Evolutionary conservation across 1,140 invertebrate species (phyloP), one percentile per base, ranked within the genome.

Genomic region (Ruditapes philippinarum): DNA sequence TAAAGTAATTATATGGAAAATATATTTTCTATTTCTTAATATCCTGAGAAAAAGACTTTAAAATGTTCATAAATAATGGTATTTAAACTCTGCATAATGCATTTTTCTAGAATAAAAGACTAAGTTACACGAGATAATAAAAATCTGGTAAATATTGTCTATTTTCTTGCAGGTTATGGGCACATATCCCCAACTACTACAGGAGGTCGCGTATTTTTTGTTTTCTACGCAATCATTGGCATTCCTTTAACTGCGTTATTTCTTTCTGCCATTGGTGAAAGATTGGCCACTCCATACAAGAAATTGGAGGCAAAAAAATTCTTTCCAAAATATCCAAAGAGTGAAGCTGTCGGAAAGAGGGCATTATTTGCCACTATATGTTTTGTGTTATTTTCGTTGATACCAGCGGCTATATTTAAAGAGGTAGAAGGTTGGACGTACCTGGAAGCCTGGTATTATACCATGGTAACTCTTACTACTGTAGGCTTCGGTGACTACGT

Each of bases 401-500:
- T 81, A 11, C 87, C 90, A 19, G 79, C 90, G 17, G 68, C 33
- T 0, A 73, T 84, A 0, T 90, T 87, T 73, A 19, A 38, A 57
- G 60, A 70, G 40, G 68, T 45, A n/a, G 91, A 90, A 89, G 76
- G 81, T 78, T 92, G 92, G 88, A 80, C 74, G 17, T 91, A 90
- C 38, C 31, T 83, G 19, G 88, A 92, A 73, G 65, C 91, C 17
- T 86, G 92, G 17, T 93, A 93, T 65, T 93, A 91, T 73, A 91
- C 82, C 78, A 83, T 92, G 68, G 86, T 92, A 28, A 93, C 92
- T 12, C 54, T 92, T 42, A 92, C 92, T 38, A 92, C 92, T 31
- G 73, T 90, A 49, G 90, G 91, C 40, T 92, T 91, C 22, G 91
- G 91, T 1, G 89, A 89, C 31, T 82, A 73, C 40, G 89, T 89